Conservation (phyloP, 2,797 vertebrate species). For the Cercopithecus neglectus region DNA sequence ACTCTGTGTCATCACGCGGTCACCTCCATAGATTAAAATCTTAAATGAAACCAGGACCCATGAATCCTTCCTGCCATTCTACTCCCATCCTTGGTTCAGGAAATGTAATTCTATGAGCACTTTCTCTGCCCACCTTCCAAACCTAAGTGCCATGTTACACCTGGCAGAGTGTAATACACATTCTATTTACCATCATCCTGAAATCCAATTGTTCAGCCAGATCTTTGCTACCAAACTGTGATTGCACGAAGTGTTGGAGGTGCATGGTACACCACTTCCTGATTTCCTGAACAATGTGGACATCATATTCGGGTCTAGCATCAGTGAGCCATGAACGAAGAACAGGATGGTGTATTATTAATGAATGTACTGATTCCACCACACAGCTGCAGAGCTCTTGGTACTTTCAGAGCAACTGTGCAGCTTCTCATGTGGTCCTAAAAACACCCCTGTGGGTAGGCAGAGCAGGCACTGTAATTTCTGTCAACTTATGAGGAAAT, state of each 20-base stretch:
- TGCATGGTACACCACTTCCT: accelerated
- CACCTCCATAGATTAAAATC: neutral
- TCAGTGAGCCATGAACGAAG: accelerated
- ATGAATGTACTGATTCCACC: accelerated
- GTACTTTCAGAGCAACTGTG: neutral
- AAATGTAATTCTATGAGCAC: accelerated
- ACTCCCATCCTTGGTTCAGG: accelerated
- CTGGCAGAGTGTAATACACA: accelerated
- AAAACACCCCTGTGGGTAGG: neutral
- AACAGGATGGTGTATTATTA: neutral
- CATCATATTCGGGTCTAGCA: neutral
- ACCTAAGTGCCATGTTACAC: neutral
- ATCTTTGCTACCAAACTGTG: accelerated
- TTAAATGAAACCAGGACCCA: too few relatives aligned
- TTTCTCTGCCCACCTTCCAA: neutral
- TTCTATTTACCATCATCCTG: neutral
- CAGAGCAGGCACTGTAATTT: neutral
- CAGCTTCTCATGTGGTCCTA: neutral
- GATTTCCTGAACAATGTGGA: accelerated
- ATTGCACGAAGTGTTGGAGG: accelerated
- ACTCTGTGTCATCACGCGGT: neutral
- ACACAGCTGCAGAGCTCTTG: neutral
- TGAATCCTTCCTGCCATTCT: accelerated
- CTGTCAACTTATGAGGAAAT: neutral
- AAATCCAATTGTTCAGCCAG: neutral